phyloP scores from a whole-genome alignment of 2,888 invertebrate species.

The Ormyrus rosae region DNA sequence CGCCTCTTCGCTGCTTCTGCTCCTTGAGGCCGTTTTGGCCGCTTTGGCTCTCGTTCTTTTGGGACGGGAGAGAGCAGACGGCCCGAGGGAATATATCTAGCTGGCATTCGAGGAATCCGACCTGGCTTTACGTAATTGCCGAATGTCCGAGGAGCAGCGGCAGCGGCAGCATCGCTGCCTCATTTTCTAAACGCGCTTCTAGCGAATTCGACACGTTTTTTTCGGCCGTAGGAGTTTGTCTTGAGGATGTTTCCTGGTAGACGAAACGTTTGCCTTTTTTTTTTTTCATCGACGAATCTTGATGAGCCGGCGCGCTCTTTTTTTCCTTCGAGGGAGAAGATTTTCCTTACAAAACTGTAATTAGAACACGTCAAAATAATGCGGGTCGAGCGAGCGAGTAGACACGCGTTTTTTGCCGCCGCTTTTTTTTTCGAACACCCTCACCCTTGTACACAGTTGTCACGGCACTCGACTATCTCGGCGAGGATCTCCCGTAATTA shows the following conservation, averaged over 20 bases:
- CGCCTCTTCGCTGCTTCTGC: conserved; percentile 35
- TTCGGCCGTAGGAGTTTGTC: too few species aligned
- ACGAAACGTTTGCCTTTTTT: neutral
- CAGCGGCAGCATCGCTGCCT: neutral
- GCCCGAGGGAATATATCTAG: conserved; percentile 36
- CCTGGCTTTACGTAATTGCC: conserved; percentile 20
- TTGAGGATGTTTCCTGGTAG: neutral
- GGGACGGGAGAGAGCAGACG: too few species aligned
- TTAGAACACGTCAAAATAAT: neutral
- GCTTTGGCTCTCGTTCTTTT: conserved; percentile 16
- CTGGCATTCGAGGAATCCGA: conserved; percentile 57
- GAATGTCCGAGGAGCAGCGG: neutral
- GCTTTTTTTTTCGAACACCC: conserved; percentile 63
- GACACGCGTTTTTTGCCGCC: too few species aligned
- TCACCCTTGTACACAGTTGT: conserved; percentile 70
- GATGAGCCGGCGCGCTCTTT: too few species aligned
- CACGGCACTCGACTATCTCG: conserved; percentile 66
- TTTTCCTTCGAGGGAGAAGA: too few species aligned
- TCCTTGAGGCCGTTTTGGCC: too few species aligned
- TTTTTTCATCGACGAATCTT: neutral
- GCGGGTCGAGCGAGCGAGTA: neutral
- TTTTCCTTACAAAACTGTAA: neutral
- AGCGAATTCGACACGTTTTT: conserved; percentile 11
- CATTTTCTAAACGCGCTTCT: conserved; percentile 15
- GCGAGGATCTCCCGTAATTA: conserved; percentile 71